Base-by-base conservation (phyloP, 2,113 vertebrate genomes). In the Tautogolabrus adspersus region DNA sequence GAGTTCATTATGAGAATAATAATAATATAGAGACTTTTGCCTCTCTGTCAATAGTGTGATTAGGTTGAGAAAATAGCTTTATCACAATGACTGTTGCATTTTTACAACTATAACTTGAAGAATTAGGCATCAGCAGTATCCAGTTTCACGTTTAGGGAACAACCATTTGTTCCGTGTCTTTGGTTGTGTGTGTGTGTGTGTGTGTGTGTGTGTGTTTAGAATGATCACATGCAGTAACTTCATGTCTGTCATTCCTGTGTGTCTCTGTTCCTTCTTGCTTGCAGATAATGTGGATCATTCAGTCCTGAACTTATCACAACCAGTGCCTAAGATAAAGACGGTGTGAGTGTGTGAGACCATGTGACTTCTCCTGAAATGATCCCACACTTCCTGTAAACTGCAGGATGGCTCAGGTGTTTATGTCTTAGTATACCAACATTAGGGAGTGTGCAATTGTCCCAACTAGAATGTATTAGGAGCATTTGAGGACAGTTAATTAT, bases 181-280 rank as follows among this genome's bases (percentile, higher is more conserved):
- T 26, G 26, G 54, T 66, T 26, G 37, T 49, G 40, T 47, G 47
- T 46, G 44, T 44, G 37, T 58, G 46, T 58, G 49, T 38, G 34
- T 26, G 37, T 54, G 23, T n/a, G 6, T 52, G 21, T 10, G 3
- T 10, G 30, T 37, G 55, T 44, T 34, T 10, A 62, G 13, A 73
- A 66, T 15, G 19, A 46, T 88, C 84, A 80, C 57, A 7, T 83
- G 86, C 37, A 38, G 47, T 79, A 51, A 77, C 86, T 79, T 21
- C 81, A 78, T 81, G 81, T 69, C 19, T 65, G 80, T 72, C 80
- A 80, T 83, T 80, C 82, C 60, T 78, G 37, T 80, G 64, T 72
- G 56, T 81, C 66, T 82, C 65, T 87, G 72, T 85, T 73, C 66
- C 81, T 83, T 58, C 49, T 51, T 54, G 60, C 69, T 22, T 8